Conservation (phyloP, 2,888 invertebrate species). For the Drosophila leonis region DNA sequence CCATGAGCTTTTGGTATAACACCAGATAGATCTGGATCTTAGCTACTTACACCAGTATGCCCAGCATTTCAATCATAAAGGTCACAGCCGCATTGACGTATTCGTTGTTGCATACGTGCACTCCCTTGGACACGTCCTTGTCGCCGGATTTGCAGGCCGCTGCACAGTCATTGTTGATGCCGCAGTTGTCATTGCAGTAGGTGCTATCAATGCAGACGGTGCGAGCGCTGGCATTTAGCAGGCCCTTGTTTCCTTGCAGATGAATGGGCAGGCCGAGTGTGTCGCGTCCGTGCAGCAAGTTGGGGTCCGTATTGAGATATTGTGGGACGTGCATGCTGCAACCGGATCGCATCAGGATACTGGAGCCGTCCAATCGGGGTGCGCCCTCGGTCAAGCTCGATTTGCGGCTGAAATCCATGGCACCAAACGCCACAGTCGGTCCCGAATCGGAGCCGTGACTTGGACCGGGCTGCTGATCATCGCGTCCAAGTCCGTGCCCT, state of each 20-base stretch:
- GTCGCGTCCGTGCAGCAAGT: conserved; percentile 21
- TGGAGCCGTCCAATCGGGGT: not conserved
- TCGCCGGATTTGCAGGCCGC: not conserved
- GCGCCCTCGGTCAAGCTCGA: conserved; percentile 15
- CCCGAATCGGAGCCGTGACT: rapidly evolving
- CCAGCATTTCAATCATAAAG: conserved; percentile 53
- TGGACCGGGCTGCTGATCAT: not conserved
- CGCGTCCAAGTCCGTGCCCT: too few species aligned
- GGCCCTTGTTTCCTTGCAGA: conserved; percentile 29
- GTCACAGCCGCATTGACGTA: conserved; percentile 47
- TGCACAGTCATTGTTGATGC: conserved; percentile 41
- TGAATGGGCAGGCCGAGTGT: conserved; percentile 32
- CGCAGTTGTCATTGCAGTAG: conserved; percentile 42
- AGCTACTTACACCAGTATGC: conserved; percentile 56
- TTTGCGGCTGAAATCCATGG: not conserved
- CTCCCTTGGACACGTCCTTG: conserved; percentile 14
- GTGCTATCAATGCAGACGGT: not conserved
- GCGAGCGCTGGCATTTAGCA: conserved; percentile 10
- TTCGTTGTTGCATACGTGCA: conserved; percentile 38
- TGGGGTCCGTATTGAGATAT: too few species aligned
- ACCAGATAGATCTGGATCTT: not conserved
- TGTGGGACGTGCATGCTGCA: conserved; percentile 5
- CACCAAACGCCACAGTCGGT: conserved; percentile 10
- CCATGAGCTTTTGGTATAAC: not conserved
- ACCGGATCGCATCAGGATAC: not conserved